Percentiles rank a stretch among this genome's conserved stretches.
phyloP scores from a whole-genome alignment of 1,140 invertebrate genomes.

The Eulimnadia texana region DNA sequence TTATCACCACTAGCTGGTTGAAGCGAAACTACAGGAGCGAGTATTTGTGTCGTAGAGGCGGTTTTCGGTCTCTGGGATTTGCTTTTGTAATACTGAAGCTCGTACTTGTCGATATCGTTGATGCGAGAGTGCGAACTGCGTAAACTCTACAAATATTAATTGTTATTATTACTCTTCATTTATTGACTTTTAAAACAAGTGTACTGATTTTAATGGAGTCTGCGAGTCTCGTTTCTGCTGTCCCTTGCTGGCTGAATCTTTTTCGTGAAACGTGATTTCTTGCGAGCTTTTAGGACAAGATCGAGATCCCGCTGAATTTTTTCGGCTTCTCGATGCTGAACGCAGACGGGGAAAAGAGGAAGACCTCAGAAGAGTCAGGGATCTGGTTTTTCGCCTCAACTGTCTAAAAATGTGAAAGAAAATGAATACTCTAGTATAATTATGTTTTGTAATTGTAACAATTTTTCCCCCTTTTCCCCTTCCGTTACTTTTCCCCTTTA shows the following conservation, averaged over 20 bases:
- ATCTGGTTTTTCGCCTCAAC: background rate
- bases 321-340: background rate
- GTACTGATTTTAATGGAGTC: background rate
- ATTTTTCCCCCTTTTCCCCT: background rate
- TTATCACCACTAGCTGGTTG: conserved; percentile 15
- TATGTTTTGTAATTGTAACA: background rate
- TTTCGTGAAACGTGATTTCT: background rate
- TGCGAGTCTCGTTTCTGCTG: too few relatives aligned
- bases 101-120: background rate
- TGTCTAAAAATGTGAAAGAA: background rate
- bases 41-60: background rate
- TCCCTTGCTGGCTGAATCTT: background rate
- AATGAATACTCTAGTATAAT: background rate
- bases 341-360: background rate
- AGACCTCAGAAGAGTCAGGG: background rate
- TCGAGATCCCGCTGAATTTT: background rate
- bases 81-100: background rate
- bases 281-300: background rate
- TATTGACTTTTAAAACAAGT: background rate
- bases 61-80: background rate
- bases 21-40: background rate
- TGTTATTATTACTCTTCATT: background rate
- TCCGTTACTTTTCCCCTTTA: too few relatives aligned
- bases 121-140: background rate
- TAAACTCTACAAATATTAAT: background rate